phyloP scores from a whole-genome alignment of 2,113 vertebrate species.

The Pseudopodoces humilis region DNA sequence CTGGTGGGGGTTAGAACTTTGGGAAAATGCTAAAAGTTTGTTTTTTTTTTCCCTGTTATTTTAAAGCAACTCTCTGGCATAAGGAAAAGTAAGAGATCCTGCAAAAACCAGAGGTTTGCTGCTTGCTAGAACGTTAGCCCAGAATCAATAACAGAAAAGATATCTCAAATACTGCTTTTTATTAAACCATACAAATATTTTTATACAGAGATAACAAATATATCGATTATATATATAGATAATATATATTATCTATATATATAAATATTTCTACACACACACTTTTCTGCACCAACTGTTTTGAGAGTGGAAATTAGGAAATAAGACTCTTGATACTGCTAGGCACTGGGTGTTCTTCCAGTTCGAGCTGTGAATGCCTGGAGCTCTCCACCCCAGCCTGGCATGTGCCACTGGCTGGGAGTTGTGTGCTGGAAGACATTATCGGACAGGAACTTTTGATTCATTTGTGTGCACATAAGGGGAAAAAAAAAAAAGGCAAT shows the following conservation, averaged over 20 bases:
- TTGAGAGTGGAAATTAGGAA: neutral
- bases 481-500: neutral
- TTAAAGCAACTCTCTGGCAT: neutral
- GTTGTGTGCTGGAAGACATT: conserved; percentile 8
- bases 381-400: conserved; percentile 44
- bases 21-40: neutral
- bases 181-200: neutral
- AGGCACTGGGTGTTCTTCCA: conserved; percentile 10
- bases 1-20: neutral
- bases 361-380: neutral
- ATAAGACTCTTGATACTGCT: neutral
- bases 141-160: neutral
- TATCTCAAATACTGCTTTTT: neutral
- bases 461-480: neutral
- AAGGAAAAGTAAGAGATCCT: neutral
- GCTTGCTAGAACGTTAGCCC: neutral
- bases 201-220: neutral
- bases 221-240: too few species aligned
- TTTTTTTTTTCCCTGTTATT: neutral
- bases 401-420: conserved; percentile 43
- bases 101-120: neutral
- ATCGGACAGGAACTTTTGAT: conserved; percentile 47
- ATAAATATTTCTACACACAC: neutral
- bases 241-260: too few species aligned
- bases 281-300: neutral